Evolutionary conservation across 2,888 invertebrate genomes (phyloP).

Genomic region (Scrobipalpa costella): DNA sequence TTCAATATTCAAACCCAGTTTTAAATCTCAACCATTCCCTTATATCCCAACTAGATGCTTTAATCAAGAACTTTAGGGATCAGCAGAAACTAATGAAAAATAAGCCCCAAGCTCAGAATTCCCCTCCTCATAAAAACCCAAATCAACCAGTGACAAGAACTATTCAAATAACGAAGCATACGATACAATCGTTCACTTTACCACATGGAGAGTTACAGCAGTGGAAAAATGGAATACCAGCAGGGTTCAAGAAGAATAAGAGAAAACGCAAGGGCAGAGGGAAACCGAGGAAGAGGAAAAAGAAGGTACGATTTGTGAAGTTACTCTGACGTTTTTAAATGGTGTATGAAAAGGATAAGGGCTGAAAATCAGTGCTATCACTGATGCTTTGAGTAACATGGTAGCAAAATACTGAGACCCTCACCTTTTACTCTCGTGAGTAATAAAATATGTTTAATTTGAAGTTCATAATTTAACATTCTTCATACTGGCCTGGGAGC

Average conservation of each 20-base stretch:
- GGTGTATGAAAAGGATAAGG: too few relatives aligned
- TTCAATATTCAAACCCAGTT: background rate
- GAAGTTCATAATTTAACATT: too few relatives aligned
- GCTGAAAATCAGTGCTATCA: too few relatives aligned
- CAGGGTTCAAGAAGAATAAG: conserved; percentile 21
- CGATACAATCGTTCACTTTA: background rate
- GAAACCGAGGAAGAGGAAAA: conserved; percentile 50
- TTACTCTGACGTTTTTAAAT: background rate
- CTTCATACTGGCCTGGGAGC: too few relatives aligned
- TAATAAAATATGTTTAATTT: too few relatives aligned
- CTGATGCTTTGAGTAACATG: too few relatives aligned
- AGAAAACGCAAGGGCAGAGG: conserved; percentile 41
- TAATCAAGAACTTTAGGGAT: background rate
- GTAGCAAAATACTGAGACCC: too few relatives aligned
- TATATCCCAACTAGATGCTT: conserved; percentile 2
- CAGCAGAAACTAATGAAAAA: background rate
- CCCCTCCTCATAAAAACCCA: background rate
- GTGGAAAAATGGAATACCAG: conserved; percentile 13
- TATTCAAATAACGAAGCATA: conserved; percentile 2
- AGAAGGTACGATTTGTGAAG: conserved; percentile 32
- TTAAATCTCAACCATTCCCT: background rate
- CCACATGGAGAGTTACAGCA: conserved; percentile 2
- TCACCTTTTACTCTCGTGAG: too few relatives aligned
- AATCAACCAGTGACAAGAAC: background rate
- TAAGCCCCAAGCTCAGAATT: background rate